Percentiles rank a stretch among this genome's conserved stretches.
These are phyloP conservation scores for Trichonephila clavata DNA, from an alignment of 1,140 invertebrate species.

Conservation along the genomic window DNA sequence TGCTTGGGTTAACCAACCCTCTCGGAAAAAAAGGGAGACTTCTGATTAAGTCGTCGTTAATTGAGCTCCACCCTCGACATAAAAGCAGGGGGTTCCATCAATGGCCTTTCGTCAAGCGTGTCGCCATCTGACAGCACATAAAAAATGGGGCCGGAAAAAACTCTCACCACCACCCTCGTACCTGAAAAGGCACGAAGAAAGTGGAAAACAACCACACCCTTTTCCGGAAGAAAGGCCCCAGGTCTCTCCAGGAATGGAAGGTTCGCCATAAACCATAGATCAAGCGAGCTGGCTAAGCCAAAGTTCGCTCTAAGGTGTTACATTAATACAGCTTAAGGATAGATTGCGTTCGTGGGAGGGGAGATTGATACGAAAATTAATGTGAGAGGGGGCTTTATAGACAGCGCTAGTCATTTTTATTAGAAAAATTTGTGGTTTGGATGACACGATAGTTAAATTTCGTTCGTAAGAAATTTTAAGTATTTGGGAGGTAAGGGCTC, in stretches of 20 bases:
- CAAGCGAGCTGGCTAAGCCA: background rate
- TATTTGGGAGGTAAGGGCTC: too few relatives aligned
- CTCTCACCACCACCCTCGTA: background rate
- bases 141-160: background rate
- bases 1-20: background rate
- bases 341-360: too few relatives aligned
- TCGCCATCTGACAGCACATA: background rate
- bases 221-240: background rate
- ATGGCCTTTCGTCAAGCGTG: conserved; percentile 3
- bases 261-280: background rate
- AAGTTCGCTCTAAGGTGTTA: too few relatives aligned
- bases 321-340: too few relatives aligned
- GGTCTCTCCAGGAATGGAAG: background rate
- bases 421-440: too few relatives aligned
- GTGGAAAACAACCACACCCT: conserved; percentile 43
- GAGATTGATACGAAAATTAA: too few relatives aligned
- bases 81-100: background rate
- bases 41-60: conserved; percentile 3
- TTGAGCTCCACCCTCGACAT: background rate
- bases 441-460: too few relatives aligned
- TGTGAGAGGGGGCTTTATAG: too few relatives aligned
- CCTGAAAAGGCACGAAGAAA: background rate
- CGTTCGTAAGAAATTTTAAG: too few relatives aligned
- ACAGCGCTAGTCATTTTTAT: too few relatives aligned
- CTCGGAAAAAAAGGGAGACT: background rate